phyloP scores from a whole-genome alignment of 64 coral and sea anemone genomes.

The Montipora foliosa region DNA sequence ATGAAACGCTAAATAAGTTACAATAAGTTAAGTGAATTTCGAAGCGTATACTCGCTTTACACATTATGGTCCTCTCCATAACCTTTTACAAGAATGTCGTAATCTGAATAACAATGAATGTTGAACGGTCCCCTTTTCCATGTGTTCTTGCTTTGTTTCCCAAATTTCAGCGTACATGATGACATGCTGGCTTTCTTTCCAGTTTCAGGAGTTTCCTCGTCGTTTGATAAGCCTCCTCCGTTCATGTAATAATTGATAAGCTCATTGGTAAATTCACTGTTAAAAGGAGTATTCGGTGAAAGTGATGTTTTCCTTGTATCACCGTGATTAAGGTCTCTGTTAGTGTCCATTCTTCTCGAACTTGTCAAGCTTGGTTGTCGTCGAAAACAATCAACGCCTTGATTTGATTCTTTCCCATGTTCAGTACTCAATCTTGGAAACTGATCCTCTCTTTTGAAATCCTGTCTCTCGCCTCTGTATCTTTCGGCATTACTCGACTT shows the following conservation, averaged over 20 bases:
- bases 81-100: constrained; percentile 30
- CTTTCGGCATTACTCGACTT: background rate
- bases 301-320: background rate
- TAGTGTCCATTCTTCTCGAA: background rate
- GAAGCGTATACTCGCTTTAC: too few relatives aligned
- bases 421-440: background rate
- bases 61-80: background rate
- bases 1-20: background rate
- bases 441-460: background rate
- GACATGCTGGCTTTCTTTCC: background rate
- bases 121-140: background rate
- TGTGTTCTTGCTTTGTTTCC: background rate
- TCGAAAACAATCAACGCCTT: background rate
- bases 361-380: background rate
- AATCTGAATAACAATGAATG: background rate
- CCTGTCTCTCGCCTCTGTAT: background rate
- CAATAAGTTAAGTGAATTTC: too few relatives aligned
- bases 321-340: background rate
- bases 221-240: background rate
- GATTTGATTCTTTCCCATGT: background rate
- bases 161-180: background rate
- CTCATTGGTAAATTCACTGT: background rate
- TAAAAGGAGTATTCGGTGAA: background rate
- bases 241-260: constrained; percentile 12
- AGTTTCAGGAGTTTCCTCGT: background rate